A percentile compares a stretch with the other conserved stretches of the same genome.
Conservation (phyloP, 2,888 invertebrate species). For the Pocota personata region DNA sequence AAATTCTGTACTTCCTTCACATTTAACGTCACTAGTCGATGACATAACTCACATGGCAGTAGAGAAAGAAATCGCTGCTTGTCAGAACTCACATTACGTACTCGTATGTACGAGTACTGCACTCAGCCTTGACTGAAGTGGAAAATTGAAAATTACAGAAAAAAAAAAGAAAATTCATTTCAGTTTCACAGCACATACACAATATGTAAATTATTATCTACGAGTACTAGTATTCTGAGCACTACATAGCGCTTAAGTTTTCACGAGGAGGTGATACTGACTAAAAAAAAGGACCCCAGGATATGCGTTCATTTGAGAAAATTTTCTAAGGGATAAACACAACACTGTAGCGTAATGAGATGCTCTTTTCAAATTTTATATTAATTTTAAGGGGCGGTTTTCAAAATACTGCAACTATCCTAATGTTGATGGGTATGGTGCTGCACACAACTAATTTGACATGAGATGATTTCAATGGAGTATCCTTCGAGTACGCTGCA, state of each 20-base stretch:
- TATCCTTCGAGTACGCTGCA: conserved; percentile 66
- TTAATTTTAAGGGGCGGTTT: conserved; percentile 71
- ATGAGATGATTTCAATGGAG: conserved; percentile 69
- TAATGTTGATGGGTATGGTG: conserved; percentile 24
- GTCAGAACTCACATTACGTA: not conserved
- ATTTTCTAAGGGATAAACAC: conserved; percentile 58
- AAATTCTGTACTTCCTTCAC: not conserved
- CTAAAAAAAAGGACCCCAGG: conserved; percentile 13
- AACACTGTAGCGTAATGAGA: conserved; percentile 69
- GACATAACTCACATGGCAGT: not conserved
- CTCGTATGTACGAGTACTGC: not conserved
- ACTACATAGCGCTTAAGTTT: conserved; percentile 16
- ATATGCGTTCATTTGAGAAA: conserved; percentile 60
- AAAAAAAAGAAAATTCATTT: conserved; percentile 20
- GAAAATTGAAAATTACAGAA: conserved; percentile 41
- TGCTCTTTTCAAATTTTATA: conserved; percentile 71
- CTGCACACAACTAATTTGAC: conserved; percentile 67
- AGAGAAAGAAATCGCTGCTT: conserved; percentile 2
- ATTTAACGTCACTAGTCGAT: conserved; percentile 8
- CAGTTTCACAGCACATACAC: conserved; percentile 15
- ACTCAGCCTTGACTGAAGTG: conserved; percentile 43
- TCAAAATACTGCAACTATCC: conserved; percentile 43
- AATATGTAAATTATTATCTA: conserved; percentile 68
- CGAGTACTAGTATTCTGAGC: too few species aligned
- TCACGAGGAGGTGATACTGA: not conserved